Base-by-base conservation (phyloP, 2,797 vertebrate species). In the Sparus aurata region DNA sequence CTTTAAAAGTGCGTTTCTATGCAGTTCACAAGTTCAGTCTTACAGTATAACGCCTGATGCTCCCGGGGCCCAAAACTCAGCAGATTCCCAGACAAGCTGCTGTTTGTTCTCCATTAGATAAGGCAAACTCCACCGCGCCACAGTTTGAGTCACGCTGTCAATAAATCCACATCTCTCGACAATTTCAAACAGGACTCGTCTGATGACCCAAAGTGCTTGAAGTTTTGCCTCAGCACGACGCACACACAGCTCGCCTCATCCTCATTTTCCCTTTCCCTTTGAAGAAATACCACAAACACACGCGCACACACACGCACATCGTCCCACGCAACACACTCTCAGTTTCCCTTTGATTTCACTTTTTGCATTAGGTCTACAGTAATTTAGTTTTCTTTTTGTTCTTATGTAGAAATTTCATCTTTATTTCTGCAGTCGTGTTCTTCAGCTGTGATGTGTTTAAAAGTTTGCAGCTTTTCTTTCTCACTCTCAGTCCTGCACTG, bases 251-350 rank as follows among this genome's bases (percentile, higher is more conserved):
- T 20, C 17, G 18, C 52, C 80, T 71, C 58, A 66, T 41, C 20
- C 75, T 70, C 66, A 64, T 85, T 83, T 83, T 65, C 23, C 60
- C 13, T 69, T 65, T 72, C 58, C 73, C 82, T 89, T 89, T 90
- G 79, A 89, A 86, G 83, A 85, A 76, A 69, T 27, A 62, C 57
- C 80, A 50, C 60, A 17, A 52, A 62, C 57, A 75, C 66, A 84
- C 18, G 76, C 80, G 52, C 60, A 68, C 2, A 17, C 46, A 34
- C 67, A 65, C 63, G 15, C 46, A 82, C 62, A 23, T 54, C 16
- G 54, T 52, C 85, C 47, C 20, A 47, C 38, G 2, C 72, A 75
- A n/a, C 49, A 52, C 47, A 55, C 58, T 79, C 22, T 58, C 68
- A 38, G 25, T 82, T 77, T 82, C 72, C 61, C 75, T 68, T 85